Evolutionary conservation across 2,113 vertebrate genomes (phyloP), one percentile per base, ranked within the genome.

Genomic region (Hydropotes inermis): DNA sequence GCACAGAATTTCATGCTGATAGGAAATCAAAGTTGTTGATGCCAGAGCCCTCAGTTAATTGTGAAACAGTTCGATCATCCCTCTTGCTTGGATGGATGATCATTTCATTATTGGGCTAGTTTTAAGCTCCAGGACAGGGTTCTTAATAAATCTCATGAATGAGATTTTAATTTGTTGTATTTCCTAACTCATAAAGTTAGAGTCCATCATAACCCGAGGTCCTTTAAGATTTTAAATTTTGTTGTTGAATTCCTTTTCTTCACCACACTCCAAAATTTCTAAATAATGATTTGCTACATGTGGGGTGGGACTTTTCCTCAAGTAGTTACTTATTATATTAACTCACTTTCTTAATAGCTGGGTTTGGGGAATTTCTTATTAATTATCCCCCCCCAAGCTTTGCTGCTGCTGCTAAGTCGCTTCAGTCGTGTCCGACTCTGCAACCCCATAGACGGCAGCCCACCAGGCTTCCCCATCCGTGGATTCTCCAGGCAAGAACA

Each of bases 131-230:
- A 25, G 64, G 79, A 86, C 27, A 78, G 52, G 14, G 87, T 89
- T 83, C 88, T 89, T 95, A 82, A 83, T 82, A 93, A 96, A 83
- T 87, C 57, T 36, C 54, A 74, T 52, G 27, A 95, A 52, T 57
- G 27, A 85, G 21, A 91, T 87, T 85, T 94, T 81, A 90, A 84
- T 84, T 50, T 95, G n/a, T 64, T 76, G 28, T 39, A 64, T 74
- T 96, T 85, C 33, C 50, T 74, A 84, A 15, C 7, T 61, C 21
- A 67, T n/a, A 55, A 43, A 47, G 54, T 64, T n/a, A 54, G 95
- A 89, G 54, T 64, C 50, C 12, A 28, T 39, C 61, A 36, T 90
- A 88, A 57, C 17, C 33, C n/a, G 15, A 87, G 28, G 30, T 70
- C 64, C 25, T 23, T 47, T 76, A 86, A 76, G 39, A 15, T 13